Evolutionary conservation across 2,797 vertebrate genomes (phyloP).

Genomic region (Clamator glandarius): DNA sequence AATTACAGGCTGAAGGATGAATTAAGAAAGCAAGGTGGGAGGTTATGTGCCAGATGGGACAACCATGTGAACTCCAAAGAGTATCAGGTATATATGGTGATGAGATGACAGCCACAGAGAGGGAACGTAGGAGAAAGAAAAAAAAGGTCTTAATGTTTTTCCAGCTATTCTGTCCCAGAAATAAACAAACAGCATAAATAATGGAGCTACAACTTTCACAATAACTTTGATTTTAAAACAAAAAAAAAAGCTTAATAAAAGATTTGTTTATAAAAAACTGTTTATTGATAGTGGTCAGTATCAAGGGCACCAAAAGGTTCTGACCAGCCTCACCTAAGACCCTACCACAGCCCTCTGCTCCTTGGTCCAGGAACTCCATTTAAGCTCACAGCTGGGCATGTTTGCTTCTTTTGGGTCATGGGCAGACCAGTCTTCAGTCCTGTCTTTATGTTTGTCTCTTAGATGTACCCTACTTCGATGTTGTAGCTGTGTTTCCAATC

Average conservation of each 20-base stretch:
- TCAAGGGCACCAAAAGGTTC: neutral
- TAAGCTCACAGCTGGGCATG: neutral
- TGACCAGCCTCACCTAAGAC: neutral
- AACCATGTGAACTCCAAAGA: neutral
- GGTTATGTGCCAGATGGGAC: neutral
- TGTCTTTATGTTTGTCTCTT: accelerated
- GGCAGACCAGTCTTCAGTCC: accelerated
- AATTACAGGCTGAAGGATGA: neutral
- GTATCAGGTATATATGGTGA: accelerated
- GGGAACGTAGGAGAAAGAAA: neutral
- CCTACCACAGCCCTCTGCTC: neutral
- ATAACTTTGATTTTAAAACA: neutral
- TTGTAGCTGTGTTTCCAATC: accelerated
- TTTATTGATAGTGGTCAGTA: neutral
- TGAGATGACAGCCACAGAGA: neutral
- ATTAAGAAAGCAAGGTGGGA: neutral
- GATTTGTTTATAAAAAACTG: neutral
- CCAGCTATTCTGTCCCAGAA: neutral
- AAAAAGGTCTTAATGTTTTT: neutral
- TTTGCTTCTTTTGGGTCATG: accelerated
- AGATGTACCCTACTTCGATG: accelerated
- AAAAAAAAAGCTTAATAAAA: neutral
- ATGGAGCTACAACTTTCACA: neutral
- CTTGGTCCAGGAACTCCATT: neutral
- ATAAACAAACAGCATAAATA: neutral